Percentiles rank a stretch among this genome's conserved stretches.
phyloP scores from a whole-genome alignment of 2,797 vertebrate genomes.

The Acridotheres tristis region DNA sequence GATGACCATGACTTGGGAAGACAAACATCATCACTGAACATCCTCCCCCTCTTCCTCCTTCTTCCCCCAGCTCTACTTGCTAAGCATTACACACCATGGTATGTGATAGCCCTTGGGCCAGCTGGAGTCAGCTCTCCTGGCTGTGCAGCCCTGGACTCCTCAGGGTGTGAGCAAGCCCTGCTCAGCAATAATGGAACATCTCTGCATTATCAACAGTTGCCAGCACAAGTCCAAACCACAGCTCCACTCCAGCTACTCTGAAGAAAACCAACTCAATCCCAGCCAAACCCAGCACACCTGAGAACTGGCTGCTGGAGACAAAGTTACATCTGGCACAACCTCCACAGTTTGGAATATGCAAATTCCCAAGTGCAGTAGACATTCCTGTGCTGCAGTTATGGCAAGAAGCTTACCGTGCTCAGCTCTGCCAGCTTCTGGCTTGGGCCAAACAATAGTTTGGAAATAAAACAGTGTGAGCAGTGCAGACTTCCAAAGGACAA shows the following conservation, averaged over 20 bases:
- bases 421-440: background rate
- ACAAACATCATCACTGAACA: background rate
- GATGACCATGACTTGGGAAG: background rate
- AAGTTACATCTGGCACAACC: background rate
- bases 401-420: background rate
- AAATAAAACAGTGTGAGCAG: background rate
- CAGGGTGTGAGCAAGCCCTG: accelerated
- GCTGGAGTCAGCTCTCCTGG: background rate
- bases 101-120: background rate
- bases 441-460: background rate
- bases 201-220: background rate
- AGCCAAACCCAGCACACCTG: background rate
- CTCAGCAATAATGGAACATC: background rate
- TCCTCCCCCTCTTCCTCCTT: background rate
- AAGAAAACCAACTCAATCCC: background rate
- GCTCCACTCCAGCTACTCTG: background rate
- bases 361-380: background rate
- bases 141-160: background rate
- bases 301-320: background rate
- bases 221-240: background rate
- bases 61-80: background rate
- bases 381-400: background rate
- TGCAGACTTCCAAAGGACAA: background rate
- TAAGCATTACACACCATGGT: accelerated
- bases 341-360: background rate